These are phyloP conservation scores for Characodon lateralis DNA, from an alignment of 2,797 vertebrate genomes.

Conservation along the genomic window DNA sequence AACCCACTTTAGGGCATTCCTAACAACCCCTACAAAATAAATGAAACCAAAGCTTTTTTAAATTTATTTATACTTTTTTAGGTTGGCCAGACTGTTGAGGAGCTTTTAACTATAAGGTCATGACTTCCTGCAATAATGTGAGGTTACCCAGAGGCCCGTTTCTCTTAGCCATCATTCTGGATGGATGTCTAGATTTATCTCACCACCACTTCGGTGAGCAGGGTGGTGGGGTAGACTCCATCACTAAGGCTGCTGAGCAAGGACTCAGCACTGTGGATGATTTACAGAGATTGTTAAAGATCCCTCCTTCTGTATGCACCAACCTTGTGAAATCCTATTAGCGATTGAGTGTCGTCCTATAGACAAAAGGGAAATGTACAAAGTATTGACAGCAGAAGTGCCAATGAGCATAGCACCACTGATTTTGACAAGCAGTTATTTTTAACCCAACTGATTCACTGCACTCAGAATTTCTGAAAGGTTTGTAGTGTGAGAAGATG, in stretches of 20 bases:
- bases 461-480: neutral
- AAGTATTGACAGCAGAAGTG: neutral
- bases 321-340: neutral
- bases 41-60: neutral
- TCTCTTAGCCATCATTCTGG: too few species aligned
- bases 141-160: too few species aligned
- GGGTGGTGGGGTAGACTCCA: too few species aligned
- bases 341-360: too few species aligned
- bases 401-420: neutral
- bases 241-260: too few species aligned
- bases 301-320: neutral
- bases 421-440: neutral
- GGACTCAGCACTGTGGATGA: neutral
- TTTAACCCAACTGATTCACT: neutral
- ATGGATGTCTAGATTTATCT: too few species aligned
- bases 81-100: too few species aligned
- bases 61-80: too few species aligned
- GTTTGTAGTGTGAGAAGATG: neutral
- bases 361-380: neutral
- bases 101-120: too few species aligned
- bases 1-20: neutral
- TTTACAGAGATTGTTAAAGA: neutral
- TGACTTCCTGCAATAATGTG: too few species aligned
- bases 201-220: too few species aligned
- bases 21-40: neutral